Evolutionary conservation across 2,888 invertebrate genomes (phyloP), one percentile per base, ranked within the genome.

Genomic region (Calameuta filiformis): DNA sequence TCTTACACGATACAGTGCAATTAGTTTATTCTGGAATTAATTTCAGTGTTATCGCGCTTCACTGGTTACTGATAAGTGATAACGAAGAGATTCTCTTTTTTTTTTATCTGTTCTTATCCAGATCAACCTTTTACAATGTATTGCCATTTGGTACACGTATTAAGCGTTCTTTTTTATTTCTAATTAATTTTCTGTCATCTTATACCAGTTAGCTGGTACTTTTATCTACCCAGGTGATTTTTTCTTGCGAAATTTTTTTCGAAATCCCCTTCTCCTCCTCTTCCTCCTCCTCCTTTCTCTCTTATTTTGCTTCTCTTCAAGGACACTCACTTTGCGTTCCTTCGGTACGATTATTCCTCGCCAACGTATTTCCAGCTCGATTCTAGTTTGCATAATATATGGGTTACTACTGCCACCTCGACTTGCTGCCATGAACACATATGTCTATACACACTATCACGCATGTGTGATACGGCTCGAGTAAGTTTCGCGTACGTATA

Each of bases 351-450:
- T 11, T 71, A 31, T 11, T 71, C 11, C 12, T 33, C 34, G 71
- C 30, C 71, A 33, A 31, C 23, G 12, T 71, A 71, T 33, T 71
- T 71, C 71, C 34, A 34, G 71, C 30, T 30, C 74, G 35, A 35
- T 74, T 30, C 35, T 76, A 69, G 76, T 79, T 81, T 79, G 81
- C 81, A 81, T 81, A 79, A 79, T 75, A 79, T 81, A 75, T 81
- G 77, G 81, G 79, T 79, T 77, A 81, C 76, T 71, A 30, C 75
- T 73, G 77, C 71, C 75, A 33, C 79, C 79, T 79, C 76, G 73
- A 75, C 68, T 79, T 35, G 76, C n/a, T 77, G 74, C 35, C 74
- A 56, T 35, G 23, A 35, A 23, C 69, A 31, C 73, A 68, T 74
- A 56, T 34, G 30, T 31, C 9, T 71, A 12, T 73, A 73, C 75